Evolutionary conservation across 2,888 invertebrate genomes (phyloP).

Genomic region (Dendrolimus houi): DNA sequence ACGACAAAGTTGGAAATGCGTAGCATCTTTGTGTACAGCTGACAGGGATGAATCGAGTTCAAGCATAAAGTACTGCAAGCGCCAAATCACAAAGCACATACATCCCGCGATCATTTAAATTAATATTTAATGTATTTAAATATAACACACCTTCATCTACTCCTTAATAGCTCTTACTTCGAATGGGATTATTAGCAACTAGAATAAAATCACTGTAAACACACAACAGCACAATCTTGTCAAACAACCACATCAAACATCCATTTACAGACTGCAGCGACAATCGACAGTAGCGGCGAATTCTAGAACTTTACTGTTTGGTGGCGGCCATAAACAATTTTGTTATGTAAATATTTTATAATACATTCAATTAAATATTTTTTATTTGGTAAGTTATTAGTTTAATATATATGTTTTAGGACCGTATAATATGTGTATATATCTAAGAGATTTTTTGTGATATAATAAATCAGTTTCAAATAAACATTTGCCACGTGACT

Average conservation of each 20-base stretch:
- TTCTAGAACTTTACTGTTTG: slow-evolving; percentile 52
- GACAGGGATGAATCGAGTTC: slow-evolving; percentile 63
- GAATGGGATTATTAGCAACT: slow-evolving; percentile 62
- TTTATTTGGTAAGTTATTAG: background rate
- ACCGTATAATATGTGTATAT: too few species aligned
- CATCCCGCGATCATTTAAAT: slow-evolving; percentile 11
- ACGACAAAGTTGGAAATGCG: slow-evolving; percentile 55
- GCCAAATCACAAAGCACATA: slow-evolving; percentile 43
- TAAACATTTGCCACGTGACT: too few species aligned
- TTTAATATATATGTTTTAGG: background rate
- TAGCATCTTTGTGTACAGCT: slow-evolving; percentile 74
- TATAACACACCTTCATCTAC: slow-evolving; percentile 79
- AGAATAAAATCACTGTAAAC: slow-evolving; percentile 77
- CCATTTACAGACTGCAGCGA: slow-evolving; percentile 81
- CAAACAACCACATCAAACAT: slow-evolving; percentile 79
- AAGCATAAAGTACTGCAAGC: slow-evolving; percentile 55
- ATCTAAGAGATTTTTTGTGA: too few species aligned
- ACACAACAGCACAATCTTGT: slow-evolving; percentile 79
- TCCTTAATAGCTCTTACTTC: slow-evolving; percentile 71
- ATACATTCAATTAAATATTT: background rate
- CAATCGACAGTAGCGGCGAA: slow-evolving; percentile 48
- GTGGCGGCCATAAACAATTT: slow-evolving; percentile 44
- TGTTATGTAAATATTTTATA: slow-evolving; percentile 1
- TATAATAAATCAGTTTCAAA: too few species aligned
- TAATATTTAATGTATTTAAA: slow-evolving; percentile 25